Evolutionary conservation across 2,888 invertebrate genomes (phyloP).

Genomic region (Aphidoletes aphidimyza): DNA sequence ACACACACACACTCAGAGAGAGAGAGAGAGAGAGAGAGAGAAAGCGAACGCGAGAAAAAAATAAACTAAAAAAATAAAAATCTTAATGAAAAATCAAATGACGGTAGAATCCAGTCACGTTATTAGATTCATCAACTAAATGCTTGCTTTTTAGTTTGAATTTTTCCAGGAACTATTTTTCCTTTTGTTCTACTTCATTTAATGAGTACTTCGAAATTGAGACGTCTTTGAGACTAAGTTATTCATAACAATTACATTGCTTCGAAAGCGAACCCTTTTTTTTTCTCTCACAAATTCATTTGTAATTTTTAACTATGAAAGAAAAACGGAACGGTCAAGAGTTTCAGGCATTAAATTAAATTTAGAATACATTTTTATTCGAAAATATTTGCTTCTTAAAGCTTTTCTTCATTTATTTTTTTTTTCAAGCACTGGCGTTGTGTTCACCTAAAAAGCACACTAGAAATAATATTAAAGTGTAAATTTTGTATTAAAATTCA

Average conservation of each 20-base stretch:
- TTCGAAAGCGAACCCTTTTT: background rate
- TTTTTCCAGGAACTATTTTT: no score
- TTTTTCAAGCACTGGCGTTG: no score
- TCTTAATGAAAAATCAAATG: background rate
- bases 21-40: no score
- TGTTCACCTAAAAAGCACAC: no score
- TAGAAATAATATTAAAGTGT: conserved; percentile 9
- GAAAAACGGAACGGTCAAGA: no score
- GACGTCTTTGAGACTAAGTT: background rate
- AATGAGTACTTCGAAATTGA: background rate
- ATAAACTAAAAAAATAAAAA: background rate
- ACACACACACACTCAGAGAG: no score
- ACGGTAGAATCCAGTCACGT: background rate
- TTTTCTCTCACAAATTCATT: background rate
- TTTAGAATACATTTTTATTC: no score
- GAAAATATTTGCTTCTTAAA: no score
- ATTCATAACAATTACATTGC: background rate
- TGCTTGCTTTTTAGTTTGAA: no score
- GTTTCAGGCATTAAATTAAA: no score
- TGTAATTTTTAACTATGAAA: background rate
- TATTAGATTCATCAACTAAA: background rate
- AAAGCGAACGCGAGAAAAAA: background rate
- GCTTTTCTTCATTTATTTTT: no score
- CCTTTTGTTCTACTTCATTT: background rate
- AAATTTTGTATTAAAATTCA: conserved; percentile 27